Evolutionary conservation across 2,113 vertebrate genomes (phyloP).

Genomic region (Neotoma lepida): DNA sequence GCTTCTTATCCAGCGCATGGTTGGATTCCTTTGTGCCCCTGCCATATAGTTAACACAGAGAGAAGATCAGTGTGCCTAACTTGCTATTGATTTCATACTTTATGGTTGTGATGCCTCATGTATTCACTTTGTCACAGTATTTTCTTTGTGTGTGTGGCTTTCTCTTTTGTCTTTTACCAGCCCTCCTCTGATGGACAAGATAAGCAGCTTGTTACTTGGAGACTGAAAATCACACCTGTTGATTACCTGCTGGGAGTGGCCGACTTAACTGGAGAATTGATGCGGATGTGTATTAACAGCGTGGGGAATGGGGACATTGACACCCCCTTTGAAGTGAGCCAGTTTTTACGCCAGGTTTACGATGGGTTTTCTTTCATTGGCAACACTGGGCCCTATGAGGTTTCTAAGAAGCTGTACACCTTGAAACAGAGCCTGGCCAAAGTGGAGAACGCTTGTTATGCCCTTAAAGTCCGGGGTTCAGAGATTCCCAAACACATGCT

Average conservation of each 20-base stretch:
- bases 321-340: slow-evolving; percentile 96
- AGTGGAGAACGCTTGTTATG: slow-evolving; percentile 97
- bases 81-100: not conserved
- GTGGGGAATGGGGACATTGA: slow-evolving; percentile 98
- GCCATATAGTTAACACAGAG: not conserved
- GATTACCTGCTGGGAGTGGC: slow-evolving; percentile 98
- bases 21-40: not conserved
- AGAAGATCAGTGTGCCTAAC: not conserved
- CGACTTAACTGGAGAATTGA: slow-evolving; percentile 96
- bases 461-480: slow-evolving; percentile 93
- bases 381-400: slow-evolving; percentile 97
- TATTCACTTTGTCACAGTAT: slow-evolving; percentile 17
- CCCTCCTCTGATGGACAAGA: slow-evolving; percentile 75
- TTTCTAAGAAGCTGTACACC: slow-evolving; percentile 96
- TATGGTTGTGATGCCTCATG: not conserved
- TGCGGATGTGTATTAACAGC: slow-evolving; percentile 97
- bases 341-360: slow-evolving; percentile 95
- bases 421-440: slow-evolving; percentile 96
- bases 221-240: slow-evolving; percentile 93
- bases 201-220: slow-evolving; percentile 81
- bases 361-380: slow-evolving; percentile 98
- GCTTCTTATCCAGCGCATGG: not conserved
- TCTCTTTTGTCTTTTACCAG: slow-evolving; percentile 57
- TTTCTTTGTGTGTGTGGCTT: slow-evolving; percentile 56
- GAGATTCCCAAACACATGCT: slow-evolving; percentile 99